A percentile compares a stretch with the other conserved stretches of the same genome.
Conservation (phyloP, 2,888 invertebrate species). For the Mantis religiosa region DNA sequence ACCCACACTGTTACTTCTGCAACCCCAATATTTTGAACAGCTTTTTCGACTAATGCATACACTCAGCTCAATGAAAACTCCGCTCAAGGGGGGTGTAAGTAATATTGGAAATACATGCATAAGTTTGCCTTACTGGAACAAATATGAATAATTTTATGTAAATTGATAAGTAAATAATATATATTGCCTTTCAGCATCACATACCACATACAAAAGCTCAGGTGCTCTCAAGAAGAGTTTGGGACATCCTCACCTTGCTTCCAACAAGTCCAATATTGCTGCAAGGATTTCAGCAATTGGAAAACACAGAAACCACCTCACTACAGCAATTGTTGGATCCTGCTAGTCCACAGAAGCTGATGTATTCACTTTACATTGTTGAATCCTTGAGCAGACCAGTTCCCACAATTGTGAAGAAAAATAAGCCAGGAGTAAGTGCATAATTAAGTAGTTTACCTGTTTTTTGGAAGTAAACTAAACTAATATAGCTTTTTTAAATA, state of each 20-base stretch:
- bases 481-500: too few relatives aligned
- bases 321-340: conserved; percentile 78
- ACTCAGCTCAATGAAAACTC: conserved; percentile 79
- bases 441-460: neutral
- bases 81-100: conserved; percentile 63
- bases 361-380: conserved; percentile 91
- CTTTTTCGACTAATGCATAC: conserved; percentile 88
- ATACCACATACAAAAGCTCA: conserved; percentile 84
- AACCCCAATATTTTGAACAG: conserved; percentile 85
- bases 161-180: neutral
- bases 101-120: neutral
- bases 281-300: conserved; percentile 76
- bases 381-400: conserved; percentile 58
- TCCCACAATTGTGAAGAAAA: neutral
- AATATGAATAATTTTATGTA: neutral
- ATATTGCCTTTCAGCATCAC: conserved; percentile 50
- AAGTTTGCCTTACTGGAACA: neutral
- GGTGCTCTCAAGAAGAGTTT: conserved; percentile 83
- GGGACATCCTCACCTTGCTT: conserved; percentile 89
- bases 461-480: too few relatives aligned
- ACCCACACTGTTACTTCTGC: conserved; percentile 78
- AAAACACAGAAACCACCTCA: conserved; percentile 48
- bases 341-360: conserved; percentile 85
- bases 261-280: conserved; percentile 85
- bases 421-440: neutral